Percentiles rank a stretch among this genome's conserved stretches.
These are phyloP conservation scores for Enteromius radiatus DNA, from an alignment of 2,797 vertebrate species.

Conservation along the genomic window DNA sequence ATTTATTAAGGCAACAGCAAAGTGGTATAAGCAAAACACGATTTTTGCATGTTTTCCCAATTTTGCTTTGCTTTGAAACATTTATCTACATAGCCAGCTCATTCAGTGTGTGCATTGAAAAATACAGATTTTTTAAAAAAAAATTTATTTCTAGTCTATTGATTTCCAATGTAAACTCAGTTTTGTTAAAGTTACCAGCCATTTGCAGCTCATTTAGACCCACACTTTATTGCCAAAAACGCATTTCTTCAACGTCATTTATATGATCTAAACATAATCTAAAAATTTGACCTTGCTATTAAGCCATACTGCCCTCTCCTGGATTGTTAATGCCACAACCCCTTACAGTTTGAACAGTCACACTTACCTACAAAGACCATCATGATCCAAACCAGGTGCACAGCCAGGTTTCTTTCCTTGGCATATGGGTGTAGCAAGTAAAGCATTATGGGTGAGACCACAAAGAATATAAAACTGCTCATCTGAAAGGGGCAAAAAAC, in stretches of 20 bases:
- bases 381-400: constrained; percentile 80
- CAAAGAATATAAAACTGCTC: constrained; percentile 89
- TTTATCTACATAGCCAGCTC: background rate
- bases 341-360: background rate
- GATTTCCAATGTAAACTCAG: background rate
- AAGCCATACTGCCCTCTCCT: constrained; percentile 1
- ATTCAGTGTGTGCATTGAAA: no score
- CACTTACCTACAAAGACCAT: constrained; percentile 86
- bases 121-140: background rate
- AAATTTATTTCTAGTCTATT: background rate
- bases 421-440: constrained; percentile 87
- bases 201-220: background rate
- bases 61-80: background rate
- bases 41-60: background rate
- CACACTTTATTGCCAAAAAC: no score
- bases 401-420: constrained; percentile 75
- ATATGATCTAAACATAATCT: background rate
- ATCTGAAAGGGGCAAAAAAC: constrained; percentile 74
- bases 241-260: background rate
- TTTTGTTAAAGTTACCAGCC: background rate
- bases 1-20: background rate
- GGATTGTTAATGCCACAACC: background rate
- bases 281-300: background rate
- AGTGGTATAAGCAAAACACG: background rate
- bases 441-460: constrained; percentile 86